Percentiles rank a stretch among this genome's conserved stretches.
Evolutionary conservation across 2,113 vertebrate species (phyloP).

Genomic region (Lepus americanus): DNA sequence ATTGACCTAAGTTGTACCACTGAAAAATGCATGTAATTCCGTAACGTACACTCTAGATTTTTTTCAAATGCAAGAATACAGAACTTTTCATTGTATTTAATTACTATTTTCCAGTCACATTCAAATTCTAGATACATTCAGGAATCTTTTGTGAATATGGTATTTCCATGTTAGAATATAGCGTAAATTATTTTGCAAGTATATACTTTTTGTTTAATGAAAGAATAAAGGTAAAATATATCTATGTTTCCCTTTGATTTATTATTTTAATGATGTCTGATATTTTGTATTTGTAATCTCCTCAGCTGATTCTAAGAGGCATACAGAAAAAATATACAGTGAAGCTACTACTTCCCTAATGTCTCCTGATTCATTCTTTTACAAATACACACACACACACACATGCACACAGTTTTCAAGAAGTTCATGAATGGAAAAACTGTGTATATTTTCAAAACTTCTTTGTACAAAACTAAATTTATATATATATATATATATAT

Average conservation of each 20-base stretch:
- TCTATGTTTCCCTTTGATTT: not conserved
- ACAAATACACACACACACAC: not conserved
- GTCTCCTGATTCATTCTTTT: not conserved
- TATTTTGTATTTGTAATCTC: not conserved
- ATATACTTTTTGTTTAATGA: not conserved
- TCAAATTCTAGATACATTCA: not conserved
- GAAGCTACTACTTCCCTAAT: not conserved
- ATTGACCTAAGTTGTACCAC: not conserved
- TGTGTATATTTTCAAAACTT: no score
- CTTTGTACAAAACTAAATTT: no score
- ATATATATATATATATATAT: no score
- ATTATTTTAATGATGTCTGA: constrained; percentile 3
- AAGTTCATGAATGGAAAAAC: no score
- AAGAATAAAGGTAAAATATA: not conserved
- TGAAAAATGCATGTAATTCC: not conserved
- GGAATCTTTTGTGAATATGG: constrained; percentile 4
- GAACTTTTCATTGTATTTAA: not conserved
- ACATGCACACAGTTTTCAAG: no score
- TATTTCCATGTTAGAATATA: not conserved
- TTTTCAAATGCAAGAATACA: not conserved
- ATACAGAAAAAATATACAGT: constrained; percentile 36
- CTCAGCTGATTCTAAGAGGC: not conserved
- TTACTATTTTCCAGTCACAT: not conserved
- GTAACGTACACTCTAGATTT: not conserved
- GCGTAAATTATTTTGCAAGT: not conserved